phyloP scores from a whole-genome alignment of 2,797 vertebrate genomes.

The Eurystomus glaucurus region DNA sequence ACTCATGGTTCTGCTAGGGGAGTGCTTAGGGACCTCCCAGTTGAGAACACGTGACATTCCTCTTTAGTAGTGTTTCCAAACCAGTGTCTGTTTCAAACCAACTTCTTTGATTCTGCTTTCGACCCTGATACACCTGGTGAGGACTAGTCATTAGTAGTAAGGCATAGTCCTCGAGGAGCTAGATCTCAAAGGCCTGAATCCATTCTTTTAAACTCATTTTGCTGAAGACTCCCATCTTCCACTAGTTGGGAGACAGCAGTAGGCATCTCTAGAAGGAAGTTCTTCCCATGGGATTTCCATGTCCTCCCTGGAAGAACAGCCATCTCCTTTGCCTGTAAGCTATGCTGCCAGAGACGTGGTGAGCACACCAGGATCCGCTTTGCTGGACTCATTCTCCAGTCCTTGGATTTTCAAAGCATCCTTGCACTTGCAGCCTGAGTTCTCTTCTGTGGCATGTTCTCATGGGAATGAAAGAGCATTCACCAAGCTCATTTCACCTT shows the following conservation, averaged over 20 bases:
- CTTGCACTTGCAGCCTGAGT: background rate
- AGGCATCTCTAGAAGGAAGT: background rate
- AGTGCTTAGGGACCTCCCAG: background rate
- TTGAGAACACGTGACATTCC: fast-evolving
- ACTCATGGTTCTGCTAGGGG: background rate
- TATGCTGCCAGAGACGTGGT: fast-evolving
- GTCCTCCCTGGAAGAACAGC: background rate
- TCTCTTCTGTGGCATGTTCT: fast-evolving
- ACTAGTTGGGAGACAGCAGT: background rate
- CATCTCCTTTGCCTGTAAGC: background rate
- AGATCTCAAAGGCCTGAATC: background rate
- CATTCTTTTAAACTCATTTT: background rate
- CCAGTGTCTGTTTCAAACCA: background rate
- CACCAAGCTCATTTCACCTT: slow-evolving; percentile 20
- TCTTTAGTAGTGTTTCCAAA: background rate
- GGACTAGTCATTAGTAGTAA: fast-evolving
- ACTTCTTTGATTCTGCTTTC: background rate
- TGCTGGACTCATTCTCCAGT: background rate
- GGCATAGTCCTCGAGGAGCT: background rate
- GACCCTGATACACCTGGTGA: background rate
- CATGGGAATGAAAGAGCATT: background rate
- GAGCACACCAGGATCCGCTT: fast-evolving
- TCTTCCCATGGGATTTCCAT: background rate
- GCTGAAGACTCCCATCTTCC: background rate
- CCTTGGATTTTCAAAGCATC: background rate